Percentiles rank a stretch among this genome's conserved stretches.
Evolutionary conservation across 1,140 invertebrate genomes (phyloP).

Genomic region (Mycetomoellerius zeteki): DNA sequence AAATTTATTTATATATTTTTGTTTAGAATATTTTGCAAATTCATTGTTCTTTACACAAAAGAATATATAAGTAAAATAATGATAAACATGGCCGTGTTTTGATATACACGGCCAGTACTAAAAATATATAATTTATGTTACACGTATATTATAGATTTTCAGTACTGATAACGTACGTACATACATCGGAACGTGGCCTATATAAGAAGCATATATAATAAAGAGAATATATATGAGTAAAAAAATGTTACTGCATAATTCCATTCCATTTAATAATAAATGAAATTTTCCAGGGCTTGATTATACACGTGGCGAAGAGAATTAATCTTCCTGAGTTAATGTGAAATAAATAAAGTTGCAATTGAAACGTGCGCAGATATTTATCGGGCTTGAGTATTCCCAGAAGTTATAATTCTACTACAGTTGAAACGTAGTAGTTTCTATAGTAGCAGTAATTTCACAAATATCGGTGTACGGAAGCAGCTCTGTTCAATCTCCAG

Average conservation of each 20-base stretch:
- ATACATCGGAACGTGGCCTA: no score
- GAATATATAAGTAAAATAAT: constrained; percentile 20
- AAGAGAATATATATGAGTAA: not conserved
- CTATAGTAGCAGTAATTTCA: not conserved
- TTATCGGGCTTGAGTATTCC: not conserved
- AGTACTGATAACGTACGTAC: no score
- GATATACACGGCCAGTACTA: no score
- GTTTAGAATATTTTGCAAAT: constrained; percentile 13
- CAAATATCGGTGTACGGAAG: not conserved
- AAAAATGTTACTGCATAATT: not conserved
- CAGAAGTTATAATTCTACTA: not conserved
- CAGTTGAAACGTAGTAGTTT: constrained; percentile 47
- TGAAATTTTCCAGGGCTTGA: not conserved
- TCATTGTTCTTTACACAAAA: not conserved
- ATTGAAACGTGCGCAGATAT: constrained; percentile 25
- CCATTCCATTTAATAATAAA: not conserved
- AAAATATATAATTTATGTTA: no score
- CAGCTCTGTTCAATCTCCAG: constrained; percentile 25
- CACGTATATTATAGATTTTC: no score
- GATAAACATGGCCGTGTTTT: not conserved
- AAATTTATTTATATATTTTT: constrained; percentile 31
- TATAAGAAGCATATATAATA: no score
- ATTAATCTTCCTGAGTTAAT: constrained; percentile 23
- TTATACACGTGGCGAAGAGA: not conserved
- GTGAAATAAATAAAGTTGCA: constrained; percentile 6